phyloP scores from a whole-genome alignment of 2,888 invertebrate genomes.

The Campoletis raptor region DNA sequence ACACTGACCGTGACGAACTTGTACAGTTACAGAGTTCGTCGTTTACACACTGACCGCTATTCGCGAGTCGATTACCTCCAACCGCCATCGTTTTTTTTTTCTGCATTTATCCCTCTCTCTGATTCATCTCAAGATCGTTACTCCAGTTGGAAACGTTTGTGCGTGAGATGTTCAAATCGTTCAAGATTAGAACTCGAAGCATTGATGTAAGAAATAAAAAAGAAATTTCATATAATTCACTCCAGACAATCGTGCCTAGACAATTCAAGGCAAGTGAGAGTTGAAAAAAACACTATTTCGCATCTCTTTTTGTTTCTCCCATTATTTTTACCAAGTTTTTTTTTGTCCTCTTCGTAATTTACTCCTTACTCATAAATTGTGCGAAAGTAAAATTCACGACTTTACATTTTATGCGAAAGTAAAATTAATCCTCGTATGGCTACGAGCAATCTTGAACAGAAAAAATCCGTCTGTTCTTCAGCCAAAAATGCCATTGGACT shows the following conservation, averaged over 20 bases:
- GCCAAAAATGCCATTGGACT: background rate
- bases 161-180: background rate
- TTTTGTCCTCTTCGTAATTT: conserved; percentile 2
- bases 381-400: conserved; percentile 5
- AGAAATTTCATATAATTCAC: background rate
- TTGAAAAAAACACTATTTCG: background rate
- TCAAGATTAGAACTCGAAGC: background rate
- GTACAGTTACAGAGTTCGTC: conserved; percentile 71
- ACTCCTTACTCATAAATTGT: conserved; percentile 21
- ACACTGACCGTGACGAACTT: conserved; percentile 71
- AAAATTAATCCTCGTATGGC: background rate
- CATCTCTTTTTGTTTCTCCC: background rate
- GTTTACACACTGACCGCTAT: conserved; percentile 68
- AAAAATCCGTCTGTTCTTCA: background rate
- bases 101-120: background rate
- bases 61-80: conserved; percentile 55
- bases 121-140: background rate
- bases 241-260: background rate
- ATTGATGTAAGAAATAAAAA: background rate
- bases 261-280: background rate
- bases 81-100: conserved; percentile 10
- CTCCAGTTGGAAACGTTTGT: background rate
- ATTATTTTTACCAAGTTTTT: background rate
- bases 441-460: background rate
- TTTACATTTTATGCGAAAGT: conserved; percentile 9